Base-by-base conservation (phyloP, 2,888 invertebrate genomes). In the Drosophila ochracea region DNA sequence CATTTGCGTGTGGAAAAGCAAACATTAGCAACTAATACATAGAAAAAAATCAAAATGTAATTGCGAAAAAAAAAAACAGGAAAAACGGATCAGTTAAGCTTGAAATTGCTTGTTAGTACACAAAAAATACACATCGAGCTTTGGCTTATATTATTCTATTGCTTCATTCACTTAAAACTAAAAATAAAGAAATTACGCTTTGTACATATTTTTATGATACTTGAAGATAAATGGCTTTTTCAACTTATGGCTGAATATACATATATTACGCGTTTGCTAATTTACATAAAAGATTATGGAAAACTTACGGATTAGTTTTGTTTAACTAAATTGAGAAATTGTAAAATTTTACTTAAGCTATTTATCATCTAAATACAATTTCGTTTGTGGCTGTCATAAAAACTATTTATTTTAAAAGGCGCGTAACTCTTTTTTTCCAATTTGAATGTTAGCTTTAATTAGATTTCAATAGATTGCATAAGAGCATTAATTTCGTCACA, bases 401-500 rank as follows among this genome's bases (percentile, higher is more conserved):
- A 39, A 49, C 49, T 57, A 67, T 80, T 76, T 70, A 81, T 63
- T 25, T 67, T 71, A 63, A 67, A 55, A 57, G 31, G 31, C 49
- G 64, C 30, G 25, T 68, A 74, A 63, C 69, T 33, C 4, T 33
- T 31, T 57, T 54, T 30, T 47, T 7, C 31, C 25, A 16, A 25
- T 37, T 62, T 58, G 25, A 30, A 25, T 37, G 31, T 57, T 31
- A 43, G 16, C 41, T 73, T 82, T 78, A 82, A 82, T 82, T 66
- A 69, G 69, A 67, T 79, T 79, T 73, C 79, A 73, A 78, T 82
- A 58, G 50, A 54, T 82, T 78, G 68, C 82, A 63, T 52, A 78
- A 82, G 66, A 60, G 68, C 57, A 35, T 73, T 47, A 67, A 69
- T 78, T 79, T 82, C 82, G 79, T 82, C 82, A 79, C 79, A 79